phyloP scores from a whole-genome alignment of 2,888 invertebrate species.

The Myopa testacea region DNA sequence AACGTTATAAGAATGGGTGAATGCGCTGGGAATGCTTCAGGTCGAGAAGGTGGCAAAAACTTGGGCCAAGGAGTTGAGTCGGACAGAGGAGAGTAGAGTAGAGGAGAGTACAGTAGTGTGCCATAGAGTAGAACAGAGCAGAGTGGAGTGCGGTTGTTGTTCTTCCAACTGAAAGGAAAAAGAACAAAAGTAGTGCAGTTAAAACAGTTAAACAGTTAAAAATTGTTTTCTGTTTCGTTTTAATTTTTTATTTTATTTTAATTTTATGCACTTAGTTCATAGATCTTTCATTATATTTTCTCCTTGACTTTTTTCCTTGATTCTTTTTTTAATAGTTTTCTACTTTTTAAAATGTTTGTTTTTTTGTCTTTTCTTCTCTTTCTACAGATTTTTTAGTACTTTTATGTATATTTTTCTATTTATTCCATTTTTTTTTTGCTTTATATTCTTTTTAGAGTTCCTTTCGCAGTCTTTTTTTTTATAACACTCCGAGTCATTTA shows the following conservation, averaged over 20 bases:
- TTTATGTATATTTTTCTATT: constrained; percentile 5
- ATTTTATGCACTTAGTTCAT: background rate
- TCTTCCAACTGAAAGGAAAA: too few relatives aligned
- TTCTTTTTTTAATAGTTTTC: background rate
- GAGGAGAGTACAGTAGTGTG: too few relatives aligned
- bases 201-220: background rate
- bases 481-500: background rate
- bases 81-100: background rate
- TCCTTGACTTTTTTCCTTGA: background rate
- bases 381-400: background rate
- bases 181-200: background rate
- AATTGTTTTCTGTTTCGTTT: background rate
- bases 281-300: background rate
- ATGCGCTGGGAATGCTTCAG: background rate
- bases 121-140: too few relatives aligned
- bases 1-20: background rate
- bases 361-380: background rate
- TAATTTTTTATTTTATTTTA: background rate
- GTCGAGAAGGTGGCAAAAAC: constrained; percentile 1
- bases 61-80: too few relatives aligned
- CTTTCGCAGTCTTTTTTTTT: background rate
- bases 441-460: background rate
- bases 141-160: too few relatives aligned
- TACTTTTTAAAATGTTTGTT: constrained; percentile 14
- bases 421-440: background rate